Evolutionary conservation across 2,888 invertebrate species (phyloP), one percentile per base, ranked within the genome.

Genomic region (Tiliacea aurago): DNA sequence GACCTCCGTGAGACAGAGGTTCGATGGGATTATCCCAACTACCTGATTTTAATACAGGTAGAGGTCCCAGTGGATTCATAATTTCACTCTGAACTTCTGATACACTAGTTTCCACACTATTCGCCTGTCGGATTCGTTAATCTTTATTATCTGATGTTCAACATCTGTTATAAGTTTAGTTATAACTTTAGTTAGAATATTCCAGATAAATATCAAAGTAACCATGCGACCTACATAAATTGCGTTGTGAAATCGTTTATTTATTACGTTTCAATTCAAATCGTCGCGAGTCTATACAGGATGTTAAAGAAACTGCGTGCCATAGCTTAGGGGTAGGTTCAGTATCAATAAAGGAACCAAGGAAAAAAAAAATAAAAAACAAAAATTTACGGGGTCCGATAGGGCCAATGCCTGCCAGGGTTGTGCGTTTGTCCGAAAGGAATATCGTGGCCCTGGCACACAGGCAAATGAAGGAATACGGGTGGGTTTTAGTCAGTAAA

Each of bases 41-140:
- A 91, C 90, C 90, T 91, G 89, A 37, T 73, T 89, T 92, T 92
- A 90, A 93, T 91, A 89, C 87, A 85, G 85, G 86, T 84, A 81
- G 7, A 53, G 81, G 76, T 90, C 89, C 88, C 89, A 78, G 81
- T 86, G 89, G 90, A 89, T 91, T 91, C 87, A 91, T 91, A 93
- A 91, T 92, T 91, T 90, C 89, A 89, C 86, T 89, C 87, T 75
- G 71, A 80, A 84, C 81, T 84, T 78, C 79, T 87, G 85, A 88
- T 89, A 86, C 81, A 85, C 84, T 87, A 86, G 80, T 86, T 86
- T 66, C 73, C 79, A 82, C 80, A 84, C 85, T 87, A 85, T 80
- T 84, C 61, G 73, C 77, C 81, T 84, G 84, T 86, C 76, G 59
- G 79, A 82, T 81, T 84, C 68, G 83, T 73, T 83, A 81, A 75